Conservation (phyloP, 2,113 vertebrate genomes). For the Mormoops blainvillei region DNA sequence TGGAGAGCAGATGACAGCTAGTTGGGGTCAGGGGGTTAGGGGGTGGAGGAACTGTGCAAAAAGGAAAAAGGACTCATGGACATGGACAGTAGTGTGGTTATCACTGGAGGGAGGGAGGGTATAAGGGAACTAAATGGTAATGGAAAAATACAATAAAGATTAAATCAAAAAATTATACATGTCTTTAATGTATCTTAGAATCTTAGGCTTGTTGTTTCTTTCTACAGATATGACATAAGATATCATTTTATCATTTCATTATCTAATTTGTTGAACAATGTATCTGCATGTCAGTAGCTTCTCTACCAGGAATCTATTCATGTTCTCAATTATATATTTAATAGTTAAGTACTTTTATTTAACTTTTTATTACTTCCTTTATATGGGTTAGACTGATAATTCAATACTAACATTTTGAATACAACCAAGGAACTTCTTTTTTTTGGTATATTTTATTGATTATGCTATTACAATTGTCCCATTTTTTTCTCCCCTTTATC, state of each 20-base stretch:
- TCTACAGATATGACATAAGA: neutral
- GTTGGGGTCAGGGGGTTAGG: too few species aligned
- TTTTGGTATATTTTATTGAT: too few species aligned
- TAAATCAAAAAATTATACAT: neutral
- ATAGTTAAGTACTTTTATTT: slow-evolving; percentile 62
- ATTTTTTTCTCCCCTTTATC: too few species aligned
- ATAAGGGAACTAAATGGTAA: too few species aligned
- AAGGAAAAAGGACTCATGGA: too few species aligned
- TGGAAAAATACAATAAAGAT: too few species aligned
- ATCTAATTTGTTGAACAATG: slow-evolving; percentile 22
- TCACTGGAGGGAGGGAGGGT: too few species aligned
- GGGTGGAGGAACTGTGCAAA: too few species aligned
- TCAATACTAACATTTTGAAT: slow-evolving; percentile 78
- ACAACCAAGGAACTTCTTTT: slow-evolving; percentile 66
- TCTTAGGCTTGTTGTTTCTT: neutral
- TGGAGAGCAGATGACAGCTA: too few species aligned
- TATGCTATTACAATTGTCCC: too few species aligned
- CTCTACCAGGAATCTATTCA: neutral
- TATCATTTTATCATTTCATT: slow-evolving; percentile 28
- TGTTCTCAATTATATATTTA: slow-evolving; percentile 48
- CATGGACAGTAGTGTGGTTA: too few species aligned
- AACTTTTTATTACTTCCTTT: slow-evolving; percentile 54
- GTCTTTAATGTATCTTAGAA: neutral
- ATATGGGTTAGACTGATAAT: slow-evolving; percentile 65
- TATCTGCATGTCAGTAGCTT: slow-evolving; percentile 15